phyloP scores from a whole-genome alignment of 2,888 invertebrate genomes.

The Cantharis rufa region DNA sequence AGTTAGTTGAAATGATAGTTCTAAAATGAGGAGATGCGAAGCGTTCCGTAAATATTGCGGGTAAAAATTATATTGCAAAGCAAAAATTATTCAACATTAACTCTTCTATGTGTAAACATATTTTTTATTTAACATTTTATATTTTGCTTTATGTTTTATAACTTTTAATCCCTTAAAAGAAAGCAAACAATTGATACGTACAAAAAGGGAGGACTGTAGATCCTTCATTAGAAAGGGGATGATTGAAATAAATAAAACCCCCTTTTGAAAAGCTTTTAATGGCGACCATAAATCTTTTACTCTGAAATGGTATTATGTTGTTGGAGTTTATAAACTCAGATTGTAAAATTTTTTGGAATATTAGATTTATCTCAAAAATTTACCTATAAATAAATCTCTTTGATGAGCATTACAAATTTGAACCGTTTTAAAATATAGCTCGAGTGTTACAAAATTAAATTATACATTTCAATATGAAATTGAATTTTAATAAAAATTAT shows the following conservation, averaged over 20 bases:
- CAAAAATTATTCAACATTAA: background rate
- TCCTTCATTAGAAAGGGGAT: background rate
- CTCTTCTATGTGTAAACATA: background rate
- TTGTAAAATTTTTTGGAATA: background rate
- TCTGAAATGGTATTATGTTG: background rate
- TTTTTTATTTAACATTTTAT: background rate
- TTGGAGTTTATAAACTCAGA: background rate
- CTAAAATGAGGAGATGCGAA: constrained; percentile 22
- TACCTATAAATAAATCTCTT: background rate
- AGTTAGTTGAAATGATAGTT: constrained; percentile 37
- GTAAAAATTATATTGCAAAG: background rate
- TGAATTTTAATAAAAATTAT: background rate
- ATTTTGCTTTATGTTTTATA: background rate
- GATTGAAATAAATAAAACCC: background rate
- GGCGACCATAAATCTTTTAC: background rate
- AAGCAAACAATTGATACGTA: background rate
- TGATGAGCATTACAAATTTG: background rate
- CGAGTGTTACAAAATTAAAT: background rate
- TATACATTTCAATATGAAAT: background rate
- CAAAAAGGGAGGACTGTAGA: background rate
- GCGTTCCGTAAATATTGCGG: background rate
- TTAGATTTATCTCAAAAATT: background rate
- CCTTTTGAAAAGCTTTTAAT: background rate
- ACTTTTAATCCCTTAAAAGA: background rate
- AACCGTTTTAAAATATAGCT: background rate